Percentiles rank a stretch among this genome's conserved stretches.
Evolutionary conservation across 2,797 vertebrate species (phyloP).

Genomic region (Rhabdophis nuchalis): DNA sequence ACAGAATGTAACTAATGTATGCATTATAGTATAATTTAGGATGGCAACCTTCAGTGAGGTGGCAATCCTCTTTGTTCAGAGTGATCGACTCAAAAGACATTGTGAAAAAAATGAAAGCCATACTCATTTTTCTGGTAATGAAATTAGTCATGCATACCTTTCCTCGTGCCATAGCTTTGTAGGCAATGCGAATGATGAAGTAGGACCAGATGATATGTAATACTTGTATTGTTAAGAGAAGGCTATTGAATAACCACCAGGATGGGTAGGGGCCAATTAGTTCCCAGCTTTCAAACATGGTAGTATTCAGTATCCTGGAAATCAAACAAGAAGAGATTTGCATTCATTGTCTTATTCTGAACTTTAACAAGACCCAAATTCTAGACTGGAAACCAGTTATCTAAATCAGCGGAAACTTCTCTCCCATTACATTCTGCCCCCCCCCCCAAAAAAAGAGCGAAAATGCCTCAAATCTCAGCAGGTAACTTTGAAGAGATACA

Average conservation of each 20-base stretch:
- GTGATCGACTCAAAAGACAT: not conserved
- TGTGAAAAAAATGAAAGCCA: not conserved
- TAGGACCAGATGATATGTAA: constrained; percentile 94
- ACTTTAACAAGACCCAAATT: not conserved
- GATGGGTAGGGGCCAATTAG: constrained; percentile 89
- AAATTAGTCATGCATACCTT: constrained; percentile 78
- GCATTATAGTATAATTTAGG: not conserved
- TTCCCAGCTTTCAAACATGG: constrained; percentile 94
- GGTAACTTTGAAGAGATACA: not conserved
- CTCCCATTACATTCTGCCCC: not conserved
- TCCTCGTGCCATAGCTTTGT: constrained; percentile 85
- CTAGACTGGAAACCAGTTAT: not conserved
- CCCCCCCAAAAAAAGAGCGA: not conserved
- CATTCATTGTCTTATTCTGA: not conserved
- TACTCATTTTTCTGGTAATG: not conserved
- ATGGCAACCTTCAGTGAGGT: not conserved
- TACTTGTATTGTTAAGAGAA: constrained; percentile 85
- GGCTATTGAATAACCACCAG: constrained; percentile 94
- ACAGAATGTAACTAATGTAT: not conserved
- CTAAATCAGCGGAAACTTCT: constrained; percentile 15
- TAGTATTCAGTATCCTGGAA: constrained; percentile 90
- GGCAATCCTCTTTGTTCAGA: not conserved
- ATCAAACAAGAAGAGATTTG: constrained; percentile 33
- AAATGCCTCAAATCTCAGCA: not conserved
- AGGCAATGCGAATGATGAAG: constrained; percentile 87